Base-by-base conservation (phyloP, 2,888 invertebrate species). In the Quadroppia sp. region DNA sequence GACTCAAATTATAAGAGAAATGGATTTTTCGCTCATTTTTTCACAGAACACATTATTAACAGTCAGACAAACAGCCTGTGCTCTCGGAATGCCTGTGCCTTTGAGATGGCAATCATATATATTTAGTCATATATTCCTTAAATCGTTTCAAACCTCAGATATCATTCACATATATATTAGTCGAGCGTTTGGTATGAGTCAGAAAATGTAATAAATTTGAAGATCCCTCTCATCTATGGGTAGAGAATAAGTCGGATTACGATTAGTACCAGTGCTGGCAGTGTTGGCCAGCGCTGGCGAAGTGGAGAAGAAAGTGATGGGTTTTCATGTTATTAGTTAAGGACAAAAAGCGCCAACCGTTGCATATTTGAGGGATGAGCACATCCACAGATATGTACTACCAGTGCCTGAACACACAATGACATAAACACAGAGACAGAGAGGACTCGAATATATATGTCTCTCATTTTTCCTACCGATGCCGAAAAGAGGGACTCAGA, bases 151-250 rank as follows among this genome's bases (percentile, higher is more conserved):
- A 36, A 36, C 36, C 36, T 45, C 45, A 45, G 36, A 36, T 45
- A 45, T 45, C 17, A 11, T 15, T 45, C 45, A 15, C 15, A 15
- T 45, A 45, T 45, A 45, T 17, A 45, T 9, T 53, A 20, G n/a
- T n/a, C 2, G 53, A 20, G 59, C 59, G 15, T 3, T 59, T 3
- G 32, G 30, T 25, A 28, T 1, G 3, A 32, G n/a, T 30, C 59
- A 59, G 59, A 59, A 59, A 59, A 59, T 59, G 59, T 30, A 59
- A 59, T 59, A 59, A 59, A 59, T 59, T 59, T 59, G 30, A 30
- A 59, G 59, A 32, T 30, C 15, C 59, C 59, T 17, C 17, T 59
- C 59, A 59, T 59, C 30, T 59, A 30, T 59, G 30, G 28, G 25
- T 17, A 59, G 30, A 32, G 9, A 25, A 59, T 59, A 30, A 28